These are phyloP conservation scores for Chironomus striatipennis DNA, from an alignment of 1,140 invertebrate species.

Conservation along the genomic window DNA sequence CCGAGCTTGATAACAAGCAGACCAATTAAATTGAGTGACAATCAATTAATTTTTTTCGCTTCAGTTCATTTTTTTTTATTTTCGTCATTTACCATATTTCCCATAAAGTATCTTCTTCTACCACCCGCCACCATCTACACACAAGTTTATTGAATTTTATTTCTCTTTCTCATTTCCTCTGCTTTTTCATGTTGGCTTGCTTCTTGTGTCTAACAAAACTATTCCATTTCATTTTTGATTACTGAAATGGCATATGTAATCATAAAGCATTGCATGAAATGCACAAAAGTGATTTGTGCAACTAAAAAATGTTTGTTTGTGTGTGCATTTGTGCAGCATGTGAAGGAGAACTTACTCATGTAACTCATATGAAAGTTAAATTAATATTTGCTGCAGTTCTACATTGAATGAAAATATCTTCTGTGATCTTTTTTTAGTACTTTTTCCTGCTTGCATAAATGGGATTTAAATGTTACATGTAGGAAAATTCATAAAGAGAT, in stretches of 20 bases:
- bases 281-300: background rate
- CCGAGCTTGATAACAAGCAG: background rate
- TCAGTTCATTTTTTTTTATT: slow-evolving; percentile 9
- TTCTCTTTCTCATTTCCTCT: background rate
- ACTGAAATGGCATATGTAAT: background rate
- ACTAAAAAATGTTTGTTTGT: no score
- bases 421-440: no score
- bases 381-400: no score
- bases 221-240: background rate
- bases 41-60: slow-evolving; percentile 15
- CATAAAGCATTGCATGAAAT: background rate
- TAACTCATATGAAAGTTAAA: no score
- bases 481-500: no score
- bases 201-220: background rate
- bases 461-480: no score
- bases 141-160: background rate
- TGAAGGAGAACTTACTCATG: no score
- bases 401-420: no score
- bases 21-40: slow-evolving; percentile 23
- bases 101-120: background rate
- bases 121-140: background rate
- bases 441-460: no score
- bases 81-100: background rate
- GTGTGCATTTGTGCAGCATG: no score
- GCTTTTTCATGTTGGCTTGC: no score